Evolutionary conservation across 2,113 vertebrate genomes (phyloP).

Genomic region (Mungos mungo): DNA sequence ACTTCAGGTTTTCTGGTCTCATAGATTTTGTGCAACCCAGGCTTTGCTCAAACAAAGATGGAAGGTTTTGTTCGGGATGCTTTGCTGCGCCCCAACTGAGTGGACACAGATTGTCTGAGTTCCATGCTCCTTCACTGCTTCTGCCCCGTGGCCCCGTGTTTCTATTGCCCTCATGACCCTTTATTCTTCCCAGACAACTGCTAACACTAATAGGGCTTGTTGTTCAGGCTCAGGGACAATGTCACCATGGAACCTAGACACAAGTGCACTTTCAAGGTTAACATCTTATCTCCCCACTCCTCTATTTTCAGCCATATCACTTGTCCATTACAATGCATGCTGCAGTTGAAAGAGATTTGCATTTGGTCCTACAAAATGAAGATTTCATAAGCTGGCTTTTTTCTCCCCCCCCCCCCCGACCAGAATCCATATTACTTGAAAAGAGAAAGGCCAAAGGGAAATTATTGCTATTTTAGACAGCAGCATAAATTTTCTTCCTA

Average conservation of each 20-base stretch:
- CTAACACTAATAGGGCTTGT: neutral
- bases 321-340: constrained; percentile 38
- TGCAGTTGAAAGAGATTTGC: constrained; percentile 57
- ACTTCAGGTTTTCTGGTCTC: constrained; percentile 67
- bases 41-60: neutral
- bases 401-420: constrained; percentile 32
- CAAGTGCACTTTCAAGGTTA: neutral
- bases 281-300: constrained; percentile 26
- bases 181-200: constrained; percentile 11
- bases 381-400: constrained; percentile 73
- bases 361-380: constrained; percentile 72
- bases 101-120: neutral
- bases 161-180: neutral
- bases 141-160: neutral
- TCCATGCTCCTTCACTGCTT: neutral
- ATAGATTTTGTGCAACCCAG: constrained; percentile 46
- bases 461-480: constrained; percentile 92
- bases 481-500: constrained; percentile 96
- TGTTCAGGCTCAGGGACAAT: neutral
- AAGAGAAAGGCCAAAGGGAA: constrained; percentile 89
- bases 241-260: constrained; percentile 10
- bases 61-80: constrained; percentile 60
- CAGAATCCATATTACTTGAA: constrained; percentile 79
- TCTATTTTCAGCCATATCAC: constrained; percentile 33
- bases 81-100: constrained; percentile 7